Conservation (phyloP, 2,113 vertebrate species). For the Corythoichthys haematopterus region DNA sequence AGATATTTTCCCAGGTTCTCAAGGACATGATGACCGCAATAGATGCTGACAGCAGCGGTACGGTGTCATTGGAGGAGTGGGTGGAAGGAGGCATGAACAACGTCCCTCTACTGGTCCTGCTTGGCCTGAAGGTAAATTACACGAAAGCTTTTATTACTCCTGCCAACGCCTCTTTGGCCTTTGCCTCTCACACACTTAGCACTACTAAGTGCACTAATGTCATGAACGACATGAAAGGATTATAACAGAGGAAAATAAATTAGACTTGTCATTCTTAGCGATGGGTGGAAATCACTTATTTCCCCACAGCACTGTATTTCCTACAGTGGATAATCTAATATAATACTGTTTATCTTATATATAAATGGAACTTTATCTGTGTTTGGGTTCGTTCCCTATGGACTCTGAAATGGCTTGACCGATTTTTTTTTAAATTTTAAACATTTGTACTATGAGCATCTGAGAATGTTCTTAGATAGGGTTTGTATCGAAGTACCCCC, state of each 20-base stretch:
- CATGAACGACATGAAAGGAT: not conserved
- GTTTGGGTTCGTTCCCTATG: too few relatives aligned
- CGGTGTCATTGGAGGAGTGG: conserved; percentile 87
- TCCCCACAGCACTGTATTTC: not conserved
- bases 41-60: conserved; percentile 85
- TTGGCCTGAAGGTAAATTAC: conserved; percentile 79
- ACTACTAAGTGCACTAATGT: conserved; percentile 49
- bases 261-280: not conserved
- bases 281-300: not conserved
- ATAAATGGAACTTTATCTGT: too few relatives aligned
- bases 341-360: too few relatives aligned
- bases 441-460: too few relatives aligned
- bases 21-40: conserved; percentile 93
- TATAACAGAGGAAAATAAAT: not conserved
- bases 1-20: conserved; percentile 75
- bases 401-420: too few relatives aligned
- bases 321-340: not conserved
- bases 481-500: too few relatives aligned
- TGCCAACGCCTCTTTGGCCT: conserved; percentile 31
- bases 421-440: too few relatives aligned
- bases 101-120: conserved; percentile 83
- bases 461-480: too few relatives aligned
- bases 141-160: conserved; percentile 19
- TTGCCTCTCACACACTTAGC: conserved; percentile 45
- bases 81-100: conserved; percentile 88